Percentiles rank a stretch among this genome's conserved stretches.
Evolutionary conservation across 2,797 vertebrate species (phyloP).

Genomic region (Emydoidea blandingii): DNA sequence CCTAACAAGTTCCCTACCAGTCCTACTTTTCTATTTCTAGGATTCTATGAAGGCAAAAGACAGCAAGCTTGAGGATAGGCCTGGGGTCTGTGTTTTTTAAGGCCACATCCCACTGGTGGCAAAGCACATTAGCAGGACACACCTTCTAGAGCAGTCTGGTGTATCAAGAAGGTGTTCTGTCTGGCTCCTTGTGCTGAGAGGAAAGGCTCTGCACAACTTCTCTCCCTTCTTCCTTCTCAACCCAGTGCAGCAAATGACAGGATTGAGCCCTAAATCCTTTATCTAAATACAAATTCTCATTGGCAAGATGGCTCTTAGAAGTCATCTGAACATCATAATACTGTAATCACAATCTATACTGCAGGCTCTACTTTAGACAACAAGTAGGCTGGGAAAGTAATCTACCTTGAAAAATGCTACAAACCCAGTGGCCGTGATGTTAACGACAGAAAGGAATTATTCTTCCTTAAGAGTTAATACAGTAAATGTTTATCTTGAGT

Average conservation of each 20-base stretch:
- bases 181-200: no score
- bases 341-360: fast-evolving
- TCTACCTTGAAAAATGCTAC: background rate
- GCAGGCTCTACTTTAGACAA: background rate
- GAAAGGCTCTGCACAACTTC: no score
- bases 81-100: background rate
- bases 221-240: background rate
- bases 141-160: no score
- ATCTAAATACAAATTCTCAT: background rate
- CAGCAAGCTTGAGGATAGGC: no score
- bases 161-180: no score
- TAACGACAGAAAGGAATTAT: background rate
- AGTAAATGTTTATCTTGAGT: background rate
- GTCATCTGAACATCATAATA: background rate
- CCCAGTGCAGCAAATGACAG: background rate
- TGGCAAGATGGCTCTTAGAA: background rate
- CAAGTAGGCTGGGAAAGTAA: background rate
- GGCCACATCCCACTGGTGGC: background rate
- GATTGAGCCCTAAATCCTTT: background rate
- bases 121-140: background rate
- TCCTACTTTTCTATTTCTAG: no score
- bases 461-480: background rate
- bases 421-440: background rate
- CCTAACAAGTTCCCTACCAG: no score
- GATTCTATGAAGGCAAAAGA: no score